These are phyloP conservation scores for Herpailurus yagouaroundi DNA, from an alignment of 2,113 vertebrate species.

Conservation along the genomic window DNA sequence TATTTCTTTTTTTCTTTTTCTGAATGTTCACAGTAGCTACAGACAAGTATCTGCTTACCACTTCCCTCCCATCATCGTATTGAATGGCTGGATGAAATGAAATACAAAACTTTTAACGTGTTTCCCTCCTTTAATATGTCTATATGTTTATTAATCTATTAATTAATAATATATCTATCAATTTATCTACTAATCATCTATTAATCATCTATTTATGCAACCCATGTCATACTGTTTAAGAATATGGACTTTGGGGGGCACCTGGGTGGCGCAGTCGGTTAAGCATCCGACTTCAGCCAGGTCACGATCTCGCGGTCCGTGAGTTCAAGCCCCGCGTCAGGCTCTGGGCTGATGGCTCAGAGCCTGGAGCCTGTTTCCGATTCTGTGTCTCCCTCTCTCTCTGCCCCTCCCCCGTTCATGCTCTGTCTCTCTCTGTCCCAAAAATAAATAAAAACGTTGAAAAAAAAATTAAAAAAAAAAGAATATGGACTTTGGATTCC, in stretches of 20 bases:
- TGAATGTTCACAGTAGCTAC: slow-evolving; percentile 70
- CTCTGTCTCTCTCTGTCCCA: too few relatives aligned
- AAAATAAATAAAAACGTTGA: too few relatives aligned
- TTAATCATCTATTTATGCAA: background rate
- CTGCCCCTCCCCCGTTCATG: too few relatives aligned
- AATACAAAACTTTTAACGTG: slow-evolving; percentile 9
- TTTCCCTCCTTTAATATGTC: background rate
- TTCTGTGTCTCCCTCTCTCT: too few relatives aligned
- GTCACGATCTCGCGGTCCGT: too few relatives aligned
- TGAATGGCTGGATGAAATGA: slow-evolving; percentile 50
- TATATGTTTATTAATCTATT: background rate
- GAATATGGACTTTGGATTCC: background rate
- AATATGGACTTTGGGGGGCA: background rate
- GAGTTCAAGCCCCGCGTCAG: too few relatives aligned
- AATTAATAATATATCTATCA: background rate
- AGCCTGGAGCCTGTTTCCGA: too few relatives aligned
- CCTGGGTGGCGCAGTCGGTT: too few relatives aligned
- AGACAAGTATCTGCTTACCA: slow-evolving; percentile 71
- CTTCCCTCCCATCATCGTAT: slow-evolving; percentile 8
- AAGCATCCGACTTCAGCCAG: too few relatives aligned
- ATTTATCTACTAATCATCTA: background rate
- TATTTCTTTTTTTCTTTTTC: slow-evolving; percentile 76
- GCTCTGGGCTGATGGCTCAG: too few relatives aligned
- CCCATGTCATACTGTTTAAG: background rate
- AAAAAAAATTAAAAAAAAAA: too few relatives aligned